Conservation (phyloP, 2,888 invertebrate species). For the Lochmaea crataegi region DNA sequence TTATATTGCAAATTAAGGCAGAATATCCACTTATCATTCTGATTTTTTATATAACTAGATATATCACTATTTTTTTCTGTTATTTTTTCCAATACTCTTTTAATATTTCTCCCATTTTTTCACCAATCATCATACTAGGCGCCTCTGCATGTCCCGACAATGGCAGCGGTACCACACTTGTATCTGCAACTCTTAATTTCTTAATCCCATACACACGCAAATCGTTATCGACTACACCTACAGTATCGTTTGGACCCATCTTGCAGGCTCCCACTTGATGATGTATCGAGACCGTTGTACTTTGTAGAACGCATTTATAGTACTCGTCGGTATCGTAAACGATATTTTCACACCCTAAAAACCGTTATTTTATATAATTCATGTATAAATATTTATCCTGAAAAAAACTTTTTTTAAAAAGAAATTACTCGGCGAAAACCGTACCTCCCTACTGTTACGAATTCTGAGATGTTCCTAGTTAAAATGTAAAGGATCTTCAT, state of each 20-base stretch:
- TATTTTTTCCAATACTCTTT: constrained; percentile 65
- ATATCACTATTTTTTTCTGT: too few relatives aligned
- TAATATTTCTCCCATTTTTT: constrained; percentile 76
- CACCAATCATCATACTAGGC: constrained; percentile 78
- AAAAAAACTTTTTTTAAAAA: too few relatives aligned
- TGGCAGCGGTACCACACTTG: constrained; percentile 75
- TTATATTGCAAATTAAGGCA: too few relatives aligned
- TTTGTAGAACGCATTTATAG: constrained; percentile 75
- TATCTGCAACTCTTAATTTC: constrained; percentile 75
- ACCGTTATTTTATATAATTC: neutral
- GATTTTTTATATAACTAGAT: too few relatives aligned
- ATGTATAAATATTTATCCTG: too few relatives aligned
- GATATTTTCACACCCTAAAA: constrained; percentile 64
- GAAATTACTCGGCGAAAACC: too few relatives aligned
- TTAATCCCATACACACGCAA: constrained; percentile 69
- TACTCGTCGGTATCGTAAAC: constrained; percentile 71
- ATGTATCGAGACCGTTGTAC: constrained; percentile 73
- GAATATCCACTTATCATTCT: too few relatives aligned
- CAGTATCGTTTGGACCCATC: constrained; percentile 69
- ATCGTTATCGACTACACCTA: constrained; percentile 65
- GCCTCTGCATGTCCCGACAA: constrained; percentile 76
- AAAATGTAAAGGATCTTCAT: too few relatives aligned
- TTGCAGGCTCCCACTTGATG: constrained; percentile 74
- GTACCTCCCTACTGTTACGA: too few relatives aligned
- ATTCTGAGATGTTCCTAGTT: too few relatives aligned